Conservation (phyloP, 2,113 vertebrate species). For the Psittacara wagleri region DNA sequence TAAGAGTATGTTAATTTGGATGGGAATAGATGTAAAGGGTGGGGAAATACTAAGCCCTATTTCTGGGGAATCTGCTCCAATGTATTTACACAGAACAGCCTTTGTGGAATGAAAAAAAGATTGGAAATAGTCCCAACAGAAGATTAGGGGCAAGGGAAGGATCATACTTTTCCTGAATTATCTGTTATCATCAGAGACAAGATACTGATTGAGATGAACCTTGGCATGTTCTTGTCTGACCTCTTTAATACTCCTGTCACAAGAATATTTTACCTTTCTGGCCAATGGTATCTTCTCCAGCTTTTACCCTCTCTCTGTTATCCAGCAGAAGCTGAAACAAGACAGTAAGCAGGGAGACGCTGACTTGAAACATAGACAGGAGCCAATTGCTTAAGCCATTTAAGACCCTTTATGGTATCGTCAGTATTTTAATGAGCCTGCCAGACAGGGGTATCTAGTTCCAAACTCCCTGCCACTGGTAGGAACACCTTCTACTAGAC, state of each 20-base stretch:
- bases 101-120: slow-evolving; percentile 36
- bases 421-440: neutral
- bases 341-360: neutral
- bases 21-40: neutral
- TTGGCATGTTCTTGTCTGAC: slow-evolving; percentile 27
- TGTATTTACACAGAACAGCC: slow-evolving; percentile 12
- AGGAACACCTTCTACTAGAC: neutral
- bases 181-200: slow-evolving; percentile 27
- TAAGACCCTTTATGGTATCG: neutral
- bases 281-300: neutral
- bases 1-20: neutral
- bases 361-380: neutral
- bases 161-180: slow-evolving; percentile 36
- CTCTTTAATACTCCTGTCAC: slow-evolving; percentile 20
- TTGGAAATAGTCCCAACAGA: slow-evolving; percentile 36
- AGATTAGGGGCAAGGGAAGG: slow-evolving; percentile 32
- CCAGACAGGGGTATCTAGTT: neutral
- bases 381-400: neutral
- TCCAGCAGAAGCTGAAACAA: neutral
- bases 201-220: slow-evolving; percentile 18
- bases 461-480: too few relatives aligned
- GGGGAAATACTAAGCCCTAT: neutral
- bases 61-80: slow-evolving; percentile 7
- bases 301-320: neutral
- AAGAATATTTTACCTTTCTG: slow-evolving; percentile 20